Percentiles rank a stretch among this genome's conserved stretches.
phyloP scores from a whole-genome alignment of 2,113 vertebrate genomes.

The Uria lomvia region DNA sequence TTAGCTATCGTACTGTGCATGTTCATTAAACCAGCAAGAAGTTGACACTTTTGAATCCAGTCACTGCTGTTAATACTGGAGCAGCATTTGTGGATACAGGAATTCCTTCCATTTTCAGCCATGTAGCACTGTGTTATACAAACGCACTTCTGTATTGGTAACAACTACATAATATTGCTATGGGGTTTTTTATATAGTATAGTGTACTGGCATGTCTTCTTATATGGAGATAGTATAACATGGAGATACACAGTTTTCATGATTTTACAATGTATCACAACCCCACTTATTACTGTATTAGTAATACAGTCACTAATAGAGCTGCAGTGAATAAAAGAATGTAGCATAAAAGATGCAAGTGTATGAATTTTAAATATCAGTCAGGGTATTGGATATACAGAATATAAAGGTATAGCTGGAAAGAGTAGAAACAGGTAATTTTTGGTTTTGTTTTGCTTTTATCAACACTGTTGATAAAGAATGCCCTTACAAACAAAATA shows the following conservation, averaged over 20 bases:
- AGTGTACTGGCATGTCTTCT: not conserved
- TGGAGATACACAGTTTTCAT: not conserved
- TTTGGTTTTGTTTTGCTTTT: slow-evolving; percentile 73
- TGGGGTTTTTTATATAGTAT: not conserved
- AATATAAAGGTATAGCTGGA: slow-evolving; percentile 46
- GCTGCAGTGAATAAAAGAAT: slow-evolving; percentile 17
- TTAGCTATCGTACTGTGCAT: not conserved
- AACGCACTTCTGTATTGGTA: not conserved
- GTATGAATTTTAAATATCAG: slow-evolving; percentile 37
- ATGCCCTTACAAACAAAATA: slow-evolving; percentile 76
- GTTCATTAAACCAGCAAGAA: not conserved
- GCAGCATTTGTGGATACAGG: not conserved
- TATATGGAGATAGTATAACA: not conserved
- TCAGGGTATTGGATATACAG: not conserved
- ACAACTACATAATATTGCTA: not conserved
- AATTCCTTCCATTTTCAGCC: slow-evolving; percentile 30
- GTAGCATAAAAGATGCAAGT: slow-evolving; percentile 14
- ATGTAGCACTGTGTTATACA: not conserved
- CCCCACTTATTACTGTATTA: not conserved
- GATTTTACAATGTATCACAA: not conserved
- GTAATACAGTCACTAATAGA: slow-evolving; percentile 2
- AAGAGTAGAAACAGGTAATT: slow-evolving; percentile 63
- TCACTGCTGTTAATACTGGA: not conserved
- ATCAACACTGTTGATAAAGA: slow-evolving; percentile 76
- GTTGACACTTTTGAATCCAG: not conserved